Conservation (phyloP, 53 echinoderm and acorn worm species). For the Stichopus horrens region DNA sequence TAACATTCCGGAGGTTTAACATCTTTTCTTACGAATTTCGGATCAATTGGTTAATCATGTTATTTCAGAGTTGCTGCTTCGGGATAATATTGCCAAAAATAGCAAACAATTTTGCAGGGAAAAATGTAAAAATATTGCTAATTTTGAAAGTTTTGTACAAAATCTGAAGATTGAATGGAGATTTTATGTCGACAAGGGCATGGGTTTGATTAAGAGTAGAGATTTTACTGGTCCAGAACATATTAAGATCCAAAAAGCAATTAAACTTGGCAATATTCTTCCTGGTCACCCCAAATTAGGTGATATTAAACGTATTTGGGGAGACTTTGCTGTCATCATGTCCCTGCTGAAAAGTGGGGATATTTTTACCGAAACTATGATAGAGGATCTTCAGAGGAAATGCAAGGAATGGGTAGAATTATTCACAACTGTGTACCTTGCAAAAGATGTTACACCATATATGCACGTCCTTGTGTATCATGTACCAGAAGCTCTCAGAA, state of each 20-base stretch:
- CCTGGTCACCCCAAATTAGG: too few species aligned
- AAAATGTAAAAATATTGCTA: background rate
- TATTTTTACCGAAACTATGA: background rate
- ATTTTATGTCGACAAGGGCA: background rate
- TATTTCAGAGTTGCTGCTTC: background rate
- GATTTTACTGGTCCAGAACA: conserved; percentile 25
- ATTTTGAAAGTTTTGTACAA: conserved; percentile 3
- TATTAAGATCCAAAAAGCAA: conserved; percentile 11
- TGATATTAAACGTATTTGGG: background rate
- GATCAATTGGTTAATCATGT: conserved; percentile 32
- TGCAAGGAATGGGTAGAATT: background rate
- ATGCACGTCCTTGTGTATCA: conserved; percentile 50
- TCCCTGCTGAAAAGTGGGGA: background rate
- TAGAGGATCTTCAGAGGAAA: background rate
- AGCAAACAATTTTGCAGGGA: conserved; percentile 6
- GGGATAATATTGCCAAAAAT: conserved; percentile 15
- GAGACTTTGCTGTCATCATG: conserved; percentile 7
- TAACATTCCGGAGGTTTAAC: background rate
- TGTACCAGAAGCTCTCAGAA: conserved; percentile 7
- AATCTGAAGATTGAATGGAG: conserved; percentile 5
- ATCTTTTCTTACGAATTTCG: background rate
- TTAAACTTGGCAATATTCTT: too few species aligned
- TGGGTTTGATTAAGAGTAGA: background rate
- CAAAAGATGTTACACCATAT: conserved; percentile 43
- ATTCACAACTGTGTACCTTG: background rate